Evolutionary conservation across 2,888 invertebrate species (phyloP).

Genomic region (Smittia sp.): DNA sequence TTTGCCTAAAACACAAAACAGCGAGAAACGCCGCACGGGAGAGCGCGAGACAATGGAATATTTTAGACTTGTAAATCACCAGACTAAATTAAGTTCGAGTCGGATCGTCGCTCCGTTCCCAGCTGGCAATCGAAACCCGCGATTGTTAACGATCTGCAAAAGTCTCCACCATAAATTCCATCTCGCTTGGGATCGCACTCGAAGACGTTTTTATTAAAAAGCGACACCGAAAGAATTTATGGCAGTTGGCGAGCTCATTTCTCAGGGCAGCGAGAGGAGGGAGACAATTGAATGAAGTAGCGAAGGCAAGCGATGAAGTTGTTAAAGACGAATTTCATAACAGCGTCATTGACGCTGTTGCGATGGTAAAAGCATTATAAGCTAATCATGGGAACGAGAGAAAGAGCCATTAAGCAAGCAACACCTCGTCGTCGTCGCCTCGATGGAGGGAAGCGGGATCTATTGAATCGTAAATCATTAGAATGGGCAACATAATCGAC

Average conservation of each 20-base stretch:
- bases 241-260: neutral
- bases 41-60: neutral
- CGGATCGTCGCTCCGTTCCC: neutral
- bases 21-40: neutral
- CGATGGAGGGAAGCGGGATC: too few relatives aligned
- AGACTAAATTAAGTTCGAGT: neutral
- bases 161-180: neutral
- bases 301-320: conserved; percentile 2
- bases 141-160: neutral
- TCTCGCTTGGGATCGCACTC: neutral
- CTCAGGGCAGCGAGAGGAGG: neutral
- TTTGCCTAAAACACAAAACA: neutral
- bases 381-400: conserved; percentile 16
- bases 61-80: neutral
- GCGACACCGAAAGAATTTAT: neutral
- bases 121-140: neutral
- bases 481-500: conserved; percentile 9
- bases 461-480: conserved; percentile 9
- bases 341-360: neutral
- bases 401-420: neutral
- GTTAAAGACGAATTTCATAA: conserved; percentile 3
- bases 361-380: conserved; percentile 9
- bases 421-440: too few relatives aligned
- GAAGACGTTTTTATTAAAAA: conserved; percentile 8
- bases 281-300: neutral